These are phyloP conservation scores for Laticauda colubrina DNA, from an alignment of 2,113 vertebrate species.

Conservation along the genomic window DNA sequence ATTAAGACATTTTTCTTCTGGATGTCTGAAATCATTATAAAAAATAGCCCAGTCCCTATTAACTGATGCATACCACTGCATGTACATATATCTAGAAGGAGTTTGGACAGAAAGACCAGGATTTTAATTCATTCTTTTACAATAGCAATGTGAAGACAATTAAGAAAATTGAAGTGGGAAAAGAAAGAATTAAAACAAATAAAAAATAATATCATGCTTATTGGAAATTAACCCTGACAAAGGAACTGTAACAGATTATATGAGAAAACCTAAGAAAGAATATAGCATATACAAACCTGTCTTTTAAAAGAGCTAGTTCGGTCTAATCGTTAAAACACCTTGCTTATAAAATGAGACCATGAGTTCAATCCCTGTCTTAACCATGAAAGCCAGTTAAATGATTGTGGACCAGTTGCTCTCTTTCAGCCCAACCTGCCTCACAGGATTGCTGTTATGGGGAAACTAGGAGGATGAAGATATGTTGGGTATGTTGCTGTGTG, in stretches of 20 bases:
- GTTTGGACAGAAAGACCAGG: neutral
- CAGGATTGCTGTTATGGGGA: neutral
- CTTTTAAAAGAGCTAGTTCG: neutral
- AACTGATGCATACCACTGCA: no score
- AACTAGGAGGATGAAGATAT: neutral
- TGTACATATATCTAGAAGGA: neutral
- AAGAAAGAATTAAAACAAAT: neutral
- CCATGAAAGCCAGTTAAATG: neutral
- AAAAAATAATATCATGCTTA: neutral
- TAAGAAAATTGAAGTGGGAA: neutral
- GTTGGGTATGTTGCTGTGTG: neutral
- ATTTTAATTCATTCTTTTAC: neutral
- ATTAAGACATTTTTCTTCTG: neutral
- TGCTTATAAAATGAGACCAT: neutral
- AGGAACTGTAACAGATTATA: neutral
- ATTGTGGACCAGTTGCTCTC: neutral
- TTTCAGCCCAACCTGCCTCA: neutral
- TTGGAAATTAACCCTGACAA: neutral
- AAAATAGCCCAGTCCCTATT: neutral
- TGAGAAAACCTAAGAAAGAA: neutral
- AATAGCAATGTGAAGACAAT: neutral
- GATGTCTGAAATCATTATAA: neutral
- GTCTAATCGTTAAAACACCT: neutral
- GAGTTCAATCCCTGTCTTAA: neutral
- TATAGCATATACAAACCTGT: neutral